Evolutionary conservation across 2,797 vertebrate genomes (phyloP).

Genomic region (Bufotes viridis): DNA sequence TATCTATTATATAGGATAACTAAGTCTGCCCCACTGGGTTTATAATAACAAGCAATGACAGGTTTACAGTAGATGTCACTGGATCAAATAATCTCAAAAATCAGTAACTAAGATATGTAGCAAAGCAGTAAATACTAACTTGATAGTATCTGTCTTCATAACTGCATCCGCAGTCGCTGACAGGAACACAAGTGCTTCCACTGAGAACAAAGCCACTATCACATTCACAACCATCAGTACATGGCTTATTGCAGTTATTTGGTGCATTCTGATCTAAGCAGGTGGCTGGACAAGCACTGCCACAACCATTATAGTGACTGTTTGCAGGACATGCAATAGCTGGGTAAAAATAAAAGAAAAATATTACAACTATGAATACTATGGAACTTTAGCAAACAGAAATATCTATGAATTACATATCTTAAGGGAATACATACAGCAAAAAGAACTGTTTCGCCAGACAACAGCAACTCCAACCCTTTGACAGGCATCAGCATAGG

Average conservation of each 20-base stretch:
- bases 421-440: conserved; percentile 72
- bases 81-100: no score
- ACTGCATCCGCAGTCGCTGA: conserved; percentile 71
- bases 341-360: conserved; percentile 54
- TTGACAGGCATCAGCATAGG: conserved; percentile 72
- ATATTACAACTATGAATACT: neutral
- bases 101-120: neutral
- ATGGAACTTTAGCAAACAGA: neutral
- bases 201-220: conserved; percentile 75
- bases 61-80: no score
- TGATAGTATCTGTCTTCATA: conserved; percentile 73
- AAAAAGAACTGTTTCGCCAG: conserved; percentile 78
- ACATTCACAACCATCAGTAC: conserved; percentile 77
- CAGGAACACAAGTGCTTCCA: conserved; percentile 72
- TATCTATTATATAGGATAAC: no score
- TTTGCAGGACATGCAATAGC: conserved; percentile 73
- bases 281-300: conserved; percentile 75
- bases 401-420: neutral
- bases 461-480: conserved; percentile 71
- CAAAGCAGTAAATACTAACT: conserved; percentile 64
- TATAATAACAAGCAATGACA: no score
- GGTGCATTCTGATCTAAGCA: conserved; percentile 66
- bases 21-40: no score
- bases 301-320: conserved; percentile 78
- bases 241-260: conserved; percentile 68